Percentiles rank a stretch among this genome's conserved stretches.
Conservation (phyloP, 1,140 invertebrate species). For the Piezodorus guildinii region DNA sequence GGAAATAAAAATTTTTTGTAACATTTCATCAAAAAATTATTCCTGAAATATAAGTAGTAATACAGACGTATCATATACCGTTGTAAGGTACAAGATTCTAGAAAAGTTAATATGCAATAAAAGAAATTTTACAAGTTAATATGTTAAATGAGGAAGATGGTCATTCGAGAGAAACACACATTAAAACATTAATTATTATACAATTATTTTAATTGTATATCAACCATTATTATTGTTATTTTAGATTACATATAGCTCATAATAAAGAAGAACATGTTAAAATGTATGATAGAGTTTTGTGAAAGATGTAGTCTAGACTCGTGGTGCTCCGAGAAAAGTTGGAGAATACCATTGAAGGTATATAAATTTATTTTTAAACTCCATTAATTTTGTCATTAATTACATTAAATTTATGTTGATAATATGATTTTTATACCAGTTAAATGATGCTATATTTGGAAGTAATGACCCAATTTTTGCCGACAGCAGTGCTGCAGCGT, state of each 20-base stretch:
- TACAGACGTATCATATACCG: too few relatives aligned
- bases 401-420: background rate
- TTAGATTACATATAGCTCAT: conserved; percentile 21
- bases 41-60: too few relatives aligned
- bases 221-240: background rate
- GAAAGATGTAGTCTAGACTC: conserved; percentile 13
- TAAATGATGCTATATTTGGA: conserved; percentile 22
- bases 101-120: too few relatives aligned
- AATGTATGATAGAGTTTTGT: conserved; percentile 15
- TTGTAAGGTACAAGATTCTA: too few relatives aligned
- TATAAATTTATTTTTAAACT: background rate
- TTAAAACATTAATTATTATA: too few relatives aligned
- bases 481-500: conserved; percentile 18
- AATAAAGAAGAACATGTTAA: conserved; percentile 12
- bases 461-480: conserved; percentile 17
- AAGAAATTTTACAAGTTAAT: too few relatives aligned
- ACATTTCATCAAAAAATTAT: too few relatives aligned
- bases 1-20: too few relatives aligned
- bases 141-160: too few relatives aligned
- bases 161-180: too few relatives aligned
- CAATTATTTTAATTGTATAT: too few relatives aligned
- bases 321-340: conserved; percentile 13
- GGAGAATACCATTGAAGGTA: conserved; percentile 19
- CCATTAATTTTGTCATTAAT: background rate
- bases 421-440: conserved; percentile 21